A percentile compares a stretch with the other conserved stretches of the same genome.
Evolutionary conservation across 2,113 vertebrate genomes (phyloP).

Genomic region (Hiodon alosoides): DNA sequence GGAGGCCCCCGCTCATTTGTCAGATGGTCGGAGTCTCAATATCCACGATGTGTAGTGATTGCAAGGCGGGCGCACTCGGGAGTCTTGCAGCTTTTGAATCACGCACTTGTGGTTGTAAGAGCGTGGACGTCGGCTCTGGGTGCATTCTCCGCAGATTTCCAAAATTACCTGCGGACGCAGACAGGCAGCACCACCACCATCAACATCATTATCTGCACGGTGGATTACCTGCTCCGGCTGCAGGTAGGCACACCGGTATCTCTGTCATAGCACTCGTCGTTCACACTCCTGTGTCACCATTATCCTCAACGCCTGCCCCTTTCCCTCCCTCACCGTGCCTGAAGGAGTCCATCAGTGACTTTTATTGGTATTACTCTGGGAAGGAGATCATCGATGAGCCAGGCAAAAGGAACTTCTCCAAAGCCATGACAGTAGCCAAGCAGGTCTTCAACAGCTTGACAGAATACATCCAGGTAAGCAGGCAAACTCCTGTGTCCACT

Average conservation of each 20-base stretch:
- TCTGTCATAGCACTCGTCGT: not conserved
- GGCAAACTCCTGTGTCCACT: not conserved
- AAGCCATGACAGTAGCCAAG: constrained; percentile 91
- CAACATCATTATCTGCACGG: constrained; percentile 92
- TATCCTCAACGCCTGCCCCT: not conserved
- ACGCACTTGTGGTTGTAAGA: not conserved
- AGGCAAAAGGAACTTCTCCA: constrained; percentile 93
- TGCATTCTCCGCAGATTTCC: constrained; percentile 71
- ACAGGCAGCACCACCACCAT: constrained; percentile 90
- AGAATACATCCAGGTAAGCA: constrained; percentile 86
- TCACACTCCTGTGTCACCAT: not conserved
- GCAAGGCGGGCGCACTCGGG: not conserved
- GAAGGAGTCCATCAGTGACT: constrained; percentile 94
- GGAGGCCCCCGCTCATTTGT: not conserved
- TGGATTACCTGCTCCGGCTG: constrained; percentile 86
- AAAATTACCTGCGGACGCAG: constrained; percentile 89
- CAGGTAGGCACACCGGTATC: constrained; percentile 63
- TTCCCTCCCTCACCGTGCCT: not conserved
- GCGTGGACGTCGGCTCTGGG: not conserved
- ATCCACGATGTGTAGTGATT: not conserved
- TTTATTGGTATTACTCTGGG: constrained; percentile 97
- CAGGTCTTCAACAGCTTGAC: constrained; percentile 94
- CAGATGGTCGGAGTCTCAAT: not conserved
- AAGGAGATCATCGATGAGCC: constrained; percentile 91
- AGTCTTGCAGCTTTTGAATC: not conserved